Percentiles rank a stretch among this genome's conserved stretches.
Evolutionary conservation across 2,797 vertebrate genomes (phyloP).

Genomic region (Chromobotia macracanthus): DNA sequence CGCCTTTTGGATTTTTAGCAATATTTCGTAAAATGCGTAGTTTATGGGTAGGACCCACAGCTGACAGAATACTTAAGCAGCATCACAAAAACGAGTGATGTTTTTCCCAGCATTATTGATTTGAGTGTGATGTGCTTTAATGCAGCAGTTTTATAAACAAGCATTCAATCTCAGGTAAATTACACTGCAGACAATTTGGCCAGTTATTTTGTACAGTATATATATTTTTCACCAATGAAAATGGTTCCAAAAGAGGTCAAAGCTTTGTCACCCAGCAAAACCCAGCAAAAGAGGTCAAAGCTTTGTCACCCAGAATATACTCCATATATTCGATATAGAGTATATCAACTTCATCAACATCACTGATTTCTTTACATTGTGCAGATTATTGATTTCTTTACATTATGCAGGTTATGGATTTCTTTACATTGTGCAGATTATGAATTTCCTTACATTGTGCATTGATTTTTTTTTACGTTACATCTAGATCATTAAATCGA

Average conservation of each 20-base stretch:
- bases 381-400: no score
- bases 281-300: no score
- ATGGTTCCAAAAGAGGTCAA: background rate
- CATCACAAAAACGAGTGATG: background rate
- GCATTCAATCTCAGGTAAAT: background rate
- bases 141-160: background rate
- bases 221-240: background rate
- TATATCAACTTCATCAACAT: background rate
- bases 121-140: background rate
- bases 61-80: background rate
- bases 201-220: background rate
- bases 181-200: background rate
- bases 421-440: no score
- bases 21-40: background rate
- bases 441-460: no score
- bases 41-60: background rate
- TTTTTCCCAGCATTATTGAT: background rate
- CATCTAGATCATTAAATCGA: background rate
- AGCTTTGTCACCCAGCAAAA: no score
- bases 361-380: no score
- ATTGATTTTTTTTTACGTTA: background rate
- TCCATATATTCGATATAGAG: background rate
- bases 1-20: conserved; percentile 17
- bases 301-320: background rate
- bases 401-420: no score